phyloP scores from a whole-genome alignment of 2,113 vertebrate genomes.

The Thymallus thymallus region DNA sequence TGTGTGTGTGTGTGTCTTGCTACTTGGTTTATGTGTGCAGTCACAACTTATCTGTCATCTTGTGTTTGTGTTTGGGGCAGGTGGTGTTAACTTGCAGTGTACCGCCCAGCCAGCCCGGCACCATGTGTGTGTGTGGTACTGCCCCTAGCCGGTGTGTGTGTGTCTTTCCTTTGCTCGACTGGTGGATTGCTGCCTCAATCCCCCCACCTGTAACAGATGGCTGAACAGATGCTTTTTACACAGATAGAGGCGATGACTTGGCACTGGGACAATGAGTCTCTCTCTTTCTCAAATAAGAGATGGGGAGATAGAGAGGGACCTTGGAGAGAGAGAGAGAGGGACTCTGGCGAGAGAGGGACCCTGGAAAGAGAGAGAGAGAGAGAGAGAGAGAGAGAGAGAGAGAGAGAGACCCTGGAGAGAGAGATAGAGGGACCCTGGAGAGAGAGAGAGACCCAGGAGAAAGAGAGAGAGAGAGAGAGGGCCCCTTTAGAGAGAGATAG shows the following conservation, averaged over 20 bases:
- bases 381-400: too few species aligned
- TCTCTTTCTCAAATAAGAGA: not conserved
- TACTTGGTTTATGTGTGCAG: constrained; percentile 37
- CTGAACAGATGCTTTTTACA: constrained; percentile 68
- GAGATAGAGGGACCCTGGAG: too few species aligned
- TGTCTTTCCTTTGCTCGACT: constrained; percentile 5
- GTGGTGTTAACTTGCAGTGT: constrained; percentile 54
- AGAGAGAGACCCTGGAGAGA: not conserved
- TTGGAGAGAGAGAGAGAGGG: constrained; percentile 17
- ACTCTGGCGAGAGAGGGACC: not conserved
- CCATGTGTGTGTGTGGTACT: constrained; percentile 46
- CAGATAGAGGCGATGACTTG: constrained; percentile 42
- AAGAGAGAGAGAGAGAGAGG: too few species aligned
- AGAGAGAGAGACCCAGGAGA: too few species aligned
- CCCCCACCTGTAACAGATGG: constrained; percentile 69
- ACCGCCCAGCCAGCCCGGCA: constrained; percentile 59
- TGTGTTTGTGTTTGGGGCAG: constrained; percentile 60
- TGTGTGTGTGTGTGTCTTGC: constrained; percentile 24
- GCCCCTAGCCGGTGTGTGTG: constrained; percentile 62
- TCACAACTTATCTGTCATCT: constrained; percentile 48
- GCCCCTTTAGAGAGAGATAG: too few species aligned
- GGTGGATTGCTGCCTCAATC: constrained; percentile 35
- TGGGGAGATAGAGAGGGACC: constrained; percentile 36
- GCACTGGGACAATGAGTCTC: constrained; percentile 31
- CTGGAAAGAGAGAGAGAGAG: not conserved